These are phyloP conservation scores for Plagodis pulveraria DNA, from an alignment of 2,888 invertebrate species.

Conservation along the genomic window DNA sequence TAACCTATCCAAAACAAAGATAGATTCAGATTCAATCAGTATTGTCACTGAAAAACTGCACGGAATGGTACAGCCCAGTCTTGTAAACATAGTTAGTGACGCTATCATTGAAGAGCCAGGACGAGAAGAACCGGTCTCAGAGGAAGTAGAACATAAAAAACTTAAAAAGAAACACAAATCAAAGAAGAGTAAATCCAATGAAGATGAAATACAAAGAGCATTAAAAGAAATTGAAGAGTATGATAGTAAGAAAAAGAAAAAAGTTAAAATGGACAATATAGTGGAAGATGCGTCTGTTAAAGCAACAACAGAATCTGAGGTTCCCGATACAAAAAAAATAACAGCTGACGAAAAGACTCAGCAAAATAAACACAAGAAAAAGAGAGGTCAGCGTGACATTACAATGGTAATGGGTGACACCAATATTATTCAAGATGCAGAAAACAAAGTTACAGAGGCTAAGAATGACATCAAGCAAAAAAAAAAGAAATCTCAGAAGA, in stretches of 20 bases:
- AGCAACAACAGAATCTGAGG: slow-evolving; percentile 13
- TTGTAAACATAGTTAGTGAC: slow-evolving; percentile 58
- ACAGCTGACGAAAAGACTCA: slow-evolving; percentile 26
- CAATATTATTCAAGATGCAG: too few species aligned
- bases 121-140: slow-evolving; percentile 37
- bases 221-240: slow-evolving; percentile 75
- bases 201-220: slow-evolving; percentile 76
- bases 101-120: slow-evolving; percentile 40
- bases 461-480: slow-evolving; percentile 39
- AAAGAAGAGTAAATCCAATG: slow-evolving; percentile 63
- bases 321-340: slow-evolving; percentile 24
- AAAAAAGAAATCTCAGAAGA: slow-evolving; percentile 34
- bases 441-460: slow-evolving; percentile 19
- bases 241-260: slow-evolving; percentile 70
- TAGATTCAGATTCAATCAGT: slow-evolving; percentile 1
- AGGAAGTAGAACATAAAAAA: slow-evolving; percentile 58
- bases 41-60: background rate
- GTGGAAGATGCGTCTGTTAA: slow-evolving; percentile 12
- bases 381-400: slow-evolving; percentile 45
- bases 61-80: slow-evolving; percentile 7
- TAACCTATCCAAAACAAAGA: background rate
- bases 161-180: slow-evolving; percentile 69
- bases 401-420: too few species aligned
- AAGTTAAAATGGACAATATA: slow-evolving; percentile 20
- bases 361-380: slow-evolving; percentile 51